Base-by-base conservation (phyloP, 2,888 invertebrate species). In the Meloe dianella region DNA sequence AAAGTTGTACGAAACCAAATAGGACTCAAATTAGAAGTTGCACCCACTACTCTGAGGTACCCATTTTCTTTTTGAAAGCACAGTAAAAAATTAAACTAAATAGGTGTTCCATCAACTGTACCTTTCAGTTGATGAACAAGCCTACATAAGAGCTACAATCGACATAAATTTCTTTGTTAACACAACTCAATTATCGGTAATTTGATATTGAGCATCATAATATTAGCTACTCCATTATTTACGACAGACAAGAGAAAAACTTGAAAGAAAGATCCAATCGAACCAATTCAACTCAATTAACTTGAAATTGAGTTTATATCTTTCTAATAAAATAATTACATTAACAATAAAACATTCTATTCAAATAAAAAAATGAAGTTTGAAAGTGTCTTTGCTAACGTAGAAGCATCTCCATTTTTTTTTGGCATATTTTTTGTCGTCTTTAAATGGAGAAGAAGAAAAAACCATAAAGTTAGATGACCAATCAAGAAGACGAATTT, bases 291-390 rank as follows among this genome's bases (percentile, higher is more conserved):
- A 69, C 64, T 72, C 72, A 71, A 74, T 72, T 73, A 75, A 65
- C 66, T 69, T 64, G 73, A 73, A 74, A 75, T 74, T 73, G 73
- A 68, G 73, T 74, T 74, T 72, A 66, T 65, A 60, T 70, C 63
- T 24, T 12, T 24, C 69, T 74, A 74, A 76, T 76, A 72, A 72
- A 73, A 74, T 58, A 54, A 32, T 64, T 56, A 60, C 38, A 14
- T 35, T 58, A 30, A 57, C 14, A 57, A 20, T 20, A 20, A 47
- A 47, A n/a, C 5, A n/a, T 41, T 41, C 41, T 27, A 38, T n/a
- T 14, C 1, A 57, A 9, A 17, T 57, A 17, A 2, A 57, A 24
- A 6, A n/a, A 14, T n/a, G 14, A 14, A 38, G 14, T 35, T 10
- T 35, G 12, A n/a, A 27, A 20, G 24, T 57, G 8, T 29, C 22